Evolutionary conservation across 2,113 vertebrate genomes (phyloP), one percentile per base, ranked within the genome.

Genomic region (Sebastes schlegelii): DNA sequence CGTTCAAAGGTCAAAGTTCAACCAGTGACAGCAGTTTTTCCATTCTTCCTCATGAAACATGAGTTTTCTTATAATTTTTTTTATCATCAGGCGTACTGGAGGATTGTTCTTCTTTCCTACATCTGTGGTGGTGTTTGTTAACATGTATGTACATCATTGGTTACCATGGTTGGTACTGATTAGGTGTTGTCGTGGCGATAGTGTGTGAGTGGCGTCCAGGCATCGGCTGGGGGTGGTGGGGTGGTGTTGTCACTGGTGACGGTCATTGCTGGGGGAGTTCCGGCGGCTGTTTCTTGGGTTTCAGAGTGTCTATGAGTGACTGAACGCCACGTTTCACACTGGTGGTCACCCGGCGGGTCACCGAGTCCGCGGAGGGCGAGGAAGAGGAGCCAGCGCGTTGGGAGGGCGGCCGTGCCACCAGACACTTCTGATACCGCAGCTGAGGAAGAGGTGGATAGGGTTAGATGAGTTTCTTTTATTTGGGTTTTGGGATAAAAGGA

Each of bases 271-370:
- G 97, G 0, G 98, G 97, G 62, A 95, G 95, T 89, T 99, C 98
- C 0, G 97, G 90, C 62, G 97, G 94, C 0, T 97, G 97, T 72
- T 97, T 97, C 92, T 99, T 99, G 96, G 98, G 94, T 97, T 99
- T 99, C 96, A 99, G 97, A 97, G 97, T 99, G 97, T 99, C 98
- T 97, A 99, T 99, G 92, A 99, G 97, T 74, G 98, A 99, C 88
- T 97, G 93, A 84, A 99, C 98, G 23, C 98, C 96, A 2, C 97
- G 96, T 88, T 99, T 99, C 34, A 99, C 97, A 0, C 98, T 99
- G 73, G 96, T 98, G 21, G 97, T 98, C 87, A 99, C 98, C 76
- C 98, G 96, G 17, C 97, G 95, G 17, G 97, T 98, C 94, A 99
- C 93, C 0, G 98, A 97, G 94, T 99, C 98, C 11, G 96, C 91